Percentiles rank a stretch among this genome's conserved stretches.
phyloP scores from a whole-genome alignment of 30 jellyfish, hydroid and myxozoan species.

The Aurelia aurita complex sp. Pacific region DNA sequence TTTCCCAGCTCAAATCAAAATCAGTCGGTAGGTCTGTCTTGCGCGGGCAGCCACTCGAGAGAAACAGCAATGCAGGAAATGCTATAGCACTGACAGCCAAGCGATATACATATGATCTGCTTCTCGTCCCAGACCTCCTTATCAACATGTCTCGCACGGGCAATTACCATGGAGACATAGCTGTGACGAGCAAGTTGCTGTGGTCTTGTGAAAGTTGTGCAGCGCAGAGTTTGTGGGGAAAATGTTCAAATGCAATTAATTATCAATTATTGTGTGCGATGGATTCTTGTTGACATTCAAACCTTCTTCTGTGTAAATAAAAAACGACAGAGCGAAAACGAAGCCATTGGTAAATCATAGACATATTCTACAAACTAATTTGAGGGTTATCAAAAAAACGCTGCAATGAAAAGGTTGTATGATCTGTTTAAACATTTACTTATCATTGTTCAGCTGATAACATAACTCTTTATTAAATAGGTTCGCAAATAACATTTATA shows the following conservation, averaged over 20 bases:
- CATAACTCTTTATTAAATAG: slow-evolving; percentile 45
- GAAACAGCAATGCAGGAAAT: slow-evolving; percentile 12
- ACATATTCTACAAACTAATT: slow-evolving; percentile 39
- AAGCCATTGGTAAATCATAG: slow-evolving; percentile 2
- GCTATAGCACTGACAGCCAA: neutral
- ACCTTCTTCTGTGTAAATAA: slow-evolving; percentile 37
- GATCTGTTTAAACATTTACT: slow-evolving; percentile 58
- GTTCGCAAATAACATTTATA: slow-evolving; percentile 34
- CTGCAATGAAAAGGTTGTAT: slow-evolving; percentile 22
- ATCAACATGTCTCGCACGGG: slow-evolving; percentile 11
- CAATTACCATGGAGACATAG: neutral
- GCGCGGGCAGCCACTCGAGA: no score
- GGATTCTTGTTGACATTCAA: slow-evolving; percentile 1
- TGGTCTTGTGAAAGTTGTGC: neutral
- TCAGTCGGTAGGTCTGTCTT: no score
- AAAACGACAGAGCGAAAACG: neutral
- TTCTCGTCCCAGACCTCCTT: slow-evolving; percentile 37
- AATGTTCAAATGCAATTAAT: slow-evolving; percentile 42
- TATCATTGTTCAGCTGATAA: slow-evolving; percentile 65
- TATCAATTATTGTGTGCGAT: slow-evolving; percentile 25
- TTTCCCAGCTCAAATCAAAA: no score
- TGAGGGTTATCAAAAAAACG: slow-evolving; percentile 51
- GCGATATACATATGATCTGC: slow-evolving; percentile 26
- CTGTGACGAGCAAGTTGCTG: no score
- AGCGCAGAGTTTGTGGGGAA: neutral